These are phyloP conservation scores for Andricus grossulariae DNA, from an alignment of 1,140 invertebrate genomes.

Conservation along the genomic window DNA sequence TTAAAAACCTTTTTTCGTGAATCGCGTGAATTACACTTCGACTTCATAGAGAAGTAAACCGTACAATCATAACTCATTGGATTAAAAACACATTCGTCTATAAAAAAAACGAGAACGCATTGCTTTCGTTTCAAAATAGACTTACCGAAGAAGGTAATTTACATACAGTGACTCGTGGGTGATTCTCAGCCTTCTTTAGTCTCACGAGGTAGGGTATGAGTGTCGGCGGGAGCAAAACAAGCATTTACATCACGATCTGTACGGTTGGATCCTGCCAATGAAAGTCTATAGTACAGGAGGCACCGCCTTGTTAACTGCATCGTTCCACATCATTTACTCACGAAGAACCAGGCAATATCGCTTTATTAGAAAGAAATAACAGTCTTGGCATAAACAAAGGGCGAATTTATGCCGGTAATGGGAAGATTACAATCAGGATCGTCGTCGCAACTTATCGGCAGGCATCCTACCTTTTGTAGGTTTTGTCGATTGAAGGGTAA, in stretches of 20 bases:
- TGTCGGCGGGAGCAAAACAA: slow-evolving; percentile 8
- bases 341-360: slow-evolving; percentile 53
- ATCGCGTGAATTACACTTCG: background rate
- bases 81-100: background rate
- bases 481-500: slow-evolving; percentile 6
- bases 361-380: slow-evolving; percentile 66
- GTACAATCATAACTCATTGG: background rate
- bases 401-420: slow-evolving; percentile 52
- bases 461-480: background rate
- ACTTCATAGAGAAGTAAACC: background rate
- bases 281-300: background rate
- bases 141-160: background rate
- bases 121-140: background rate
- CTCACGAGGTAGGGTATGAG: background rate
- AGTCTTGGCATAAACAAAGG: slow-evolving; percentile 50
- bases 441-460: background rate
- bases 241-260: background rate
- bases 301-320: slow-evolving; percentile 58
- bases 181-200: background rate
- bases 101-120: background rate
- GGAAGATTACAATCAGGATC: background rate
- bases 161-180: background rate
- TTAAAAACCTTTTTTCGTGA: background rate
- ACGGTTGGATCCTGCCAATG: slow-evolving; percentile 8
- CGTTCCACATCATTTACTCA: slow-evolving; percentile 61